These are phyloP conservation scores for Meiosimyza platycephala DNA, from an alignment of 2,888 invertebrate species.

Conservation along the genomic window DNA sequence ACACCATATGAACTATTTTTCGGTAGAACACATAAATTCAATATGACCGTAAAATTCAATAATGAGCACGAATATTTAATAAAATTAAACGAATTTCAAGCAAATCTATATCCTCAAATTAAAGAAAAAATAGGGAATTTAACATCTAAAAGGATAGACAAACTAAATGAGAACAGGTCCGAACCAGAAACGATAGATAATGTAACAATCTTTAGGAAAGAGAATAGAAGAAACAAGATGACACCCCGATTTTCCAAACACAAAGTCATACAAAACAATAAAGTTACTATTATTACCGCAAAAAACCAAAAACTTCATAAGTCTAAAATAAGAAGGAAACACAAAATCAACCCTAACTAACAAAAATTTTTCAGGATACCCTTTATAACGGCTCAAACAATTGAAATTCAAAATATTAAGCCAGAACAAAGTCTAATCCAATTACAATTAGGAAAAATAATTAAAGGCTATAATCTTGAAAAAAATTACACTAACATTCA, in stretches of 20 bases:
- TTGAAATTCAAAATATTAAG: slow-evolving; percentile 5
- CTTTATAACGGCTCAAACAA: not conserved
- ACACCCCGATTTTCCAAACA: slow-evolving; percentile 27
- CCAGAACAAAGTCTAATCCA: not conserved
- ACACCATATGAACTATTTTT: slow-evolving; percentile 39
- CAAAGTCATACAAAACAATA: slow-evolving; percentile 28
- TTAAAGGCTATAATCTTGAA: not conserved
- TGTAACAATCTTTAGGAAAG: slow-evolving; percentile 36
- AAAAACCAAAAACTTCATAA: slow-evolving; percentile 43
- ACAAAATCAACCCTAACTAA: not conserved
- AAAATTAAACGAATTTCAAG: not conserved
- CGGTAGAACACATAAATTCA: slow-evolving; percentile 41
- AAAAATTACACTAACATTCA: not conserved
- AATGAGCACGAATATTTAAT: slow-evolving; percentile 8
- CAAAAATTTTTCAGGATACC: slow-evolving; percentile 1
- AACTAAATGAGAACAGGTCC: slow-evolving; percentile 37
- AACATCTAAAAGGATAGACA: slow-evolving; percentile 20
- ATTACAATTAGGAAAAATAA: not conserved
- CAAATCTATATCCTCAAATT: slow-evolving; percentile 34
- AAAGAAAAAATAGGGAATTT: slow-evolving; percentile 22
- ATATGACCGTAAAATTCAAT: not conserved
- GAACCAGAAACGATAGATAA: slow-evolving; percentile 14
- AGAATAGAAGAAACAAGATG: slow-evolving; percentile 36
- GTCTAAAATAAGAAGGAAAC: slow-evolving; percentile 32
- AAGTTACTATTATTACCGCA: slow-evolving; percentile 33